These are phyloP conservation scores for Drosophila pseudoobscura DNA, from an alignment of 1,140 invertebrate species.

Conservation along the genomic window DNA sequence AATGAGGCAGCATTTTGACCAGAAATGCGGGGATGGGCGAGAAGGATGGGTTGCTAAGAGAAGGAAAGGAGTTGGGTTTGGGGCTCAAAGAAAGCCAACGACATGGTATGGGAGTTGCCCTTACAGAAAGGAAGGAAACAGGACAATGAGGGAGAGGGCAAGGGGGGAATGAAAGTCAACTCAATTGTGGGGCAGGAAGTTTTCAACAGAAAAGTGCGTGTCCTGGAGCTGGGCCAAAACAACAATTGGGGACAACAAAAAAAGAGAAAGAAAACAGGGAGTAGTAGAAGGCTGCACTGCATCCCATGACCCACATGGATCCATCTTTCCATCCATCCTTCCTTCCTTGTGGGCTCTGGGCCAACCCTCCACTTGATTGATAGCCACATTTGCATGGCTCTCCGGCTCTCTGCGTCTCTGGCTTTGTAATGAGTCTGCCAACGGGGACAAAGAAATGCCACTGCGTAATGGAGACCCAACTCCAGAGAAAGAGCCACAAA, in stretches of 20 bases:
- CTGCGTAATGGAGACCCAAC: slow-evolving; percentile 2
- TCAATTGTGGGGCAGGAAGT: slow-evolving; percentile 47
- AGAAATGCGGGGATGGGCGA: not conserved
- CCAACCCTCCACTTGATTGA: slow-evolving; percentile 56
- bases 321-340: not conserved
- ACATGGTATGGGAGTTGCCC: too few species aligned
- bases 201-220: slow-evolving; percentile 24
- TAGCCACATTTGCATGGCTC: slow-evolving; percentile 73
- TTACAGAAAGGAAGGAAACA: not conserved
- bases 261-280: not conserved
- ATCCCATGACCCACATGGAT: slow-evolving; percentile 38
- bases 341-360: not conserved
- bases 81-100: not conserved
- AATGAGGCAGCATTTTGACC: slow-evolving; percentile 72
- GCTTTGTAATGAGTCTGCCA: slow-evolving; percentile 67
- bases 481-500: slow-evolving; percentile 3
- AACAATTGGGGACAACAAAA: slow-evolving; percentile 28
- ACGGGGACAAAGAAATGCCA: slow-evolving; percentile 44
- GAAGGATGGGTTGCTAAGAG: too few species aligned
- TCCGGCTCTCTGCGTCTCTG: not conserved
- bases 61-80: too few species aligned
- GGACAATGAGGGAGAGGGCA: too few species aligned
- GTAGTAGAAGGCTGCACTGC: slow-evolving; percentile 6
- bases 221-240: slow-evolving; percentile 10
- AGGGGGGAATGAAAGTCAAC: slow-evolving; percentile 16